A percentile compares a stretch with the other conserved stretches of the same genome.
phyloP scores from a whole-genome alignment of 2,888 invertebrate species.

The Leptopilina syphax region DNA sequence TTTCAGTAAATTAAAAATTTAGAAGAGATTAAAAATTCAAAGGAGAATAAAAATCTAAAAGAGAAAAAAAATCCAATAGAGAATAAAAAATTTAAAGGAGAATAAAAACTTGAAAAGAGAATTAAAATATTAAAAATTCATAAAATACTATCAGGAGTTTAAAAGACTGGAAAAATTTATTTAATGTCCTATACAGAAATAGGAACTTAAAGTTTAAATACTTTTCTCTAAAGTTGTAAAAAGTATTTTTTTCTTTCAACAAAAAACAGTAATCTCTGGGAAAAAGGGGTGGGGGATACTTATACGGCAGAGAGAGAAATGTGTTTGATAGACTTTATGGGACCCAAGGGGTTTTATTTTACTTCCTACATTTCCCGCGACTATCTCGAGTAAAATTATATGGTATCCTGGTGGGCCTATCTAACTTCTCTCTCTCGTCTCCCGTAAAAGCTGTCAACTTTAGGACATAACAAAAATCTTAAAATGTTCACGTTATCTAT shows the following conservation, averaged over 20 bases:
- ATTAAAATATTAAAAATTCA: not conserved
- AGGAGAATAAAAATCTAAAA: too few species aligned
- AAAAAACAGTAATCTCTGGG: conserved; percentile 24
- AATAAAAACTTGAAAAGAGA: too few species aligned
- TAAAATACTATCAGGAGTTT: not conserved
- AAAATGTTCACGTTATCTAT: not conserved
- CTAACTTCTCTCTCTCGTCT: conserved; percentile 8
- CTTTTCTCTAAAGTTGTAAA: conserved; percentile 22
- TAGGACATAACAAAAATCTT: conserved; percentile 28
- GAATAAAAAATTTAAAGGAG: too few species aligned
- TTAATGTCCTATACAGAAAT: conserved; percentile 23
- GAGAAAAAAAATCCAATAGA: too few species aligned
- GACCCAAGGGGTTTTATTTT: conserved; percentile 31
- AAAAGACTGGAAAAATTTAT: not conserved
- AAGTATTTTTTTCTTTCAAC: not conserved
- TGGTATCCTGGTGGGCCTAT: conserved; percentile 36
- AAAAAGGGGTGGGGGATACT: conserved; percentile 13
- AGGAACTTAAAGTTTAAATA: conserved; percentile 22
- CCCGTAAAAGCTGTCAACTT: conserved; percentile 39
- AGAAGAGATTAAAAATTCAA: too few species aligned
- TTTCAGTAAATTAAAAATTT: too few species aligned
- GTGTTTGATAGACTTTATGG: conserved; percentile 36
- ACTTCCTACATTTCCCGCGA: conserved; percentile 40
- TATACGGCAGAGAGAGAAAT: conserved; percentile 17
- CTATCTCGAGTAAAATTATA: conserved; percentile 34